A percentile compares a stretch with the other conserved stretches of the same genome.
Conservation (phyloP, 2,888 invertebrate genomes). For the Thera obeliscata region DNA sequence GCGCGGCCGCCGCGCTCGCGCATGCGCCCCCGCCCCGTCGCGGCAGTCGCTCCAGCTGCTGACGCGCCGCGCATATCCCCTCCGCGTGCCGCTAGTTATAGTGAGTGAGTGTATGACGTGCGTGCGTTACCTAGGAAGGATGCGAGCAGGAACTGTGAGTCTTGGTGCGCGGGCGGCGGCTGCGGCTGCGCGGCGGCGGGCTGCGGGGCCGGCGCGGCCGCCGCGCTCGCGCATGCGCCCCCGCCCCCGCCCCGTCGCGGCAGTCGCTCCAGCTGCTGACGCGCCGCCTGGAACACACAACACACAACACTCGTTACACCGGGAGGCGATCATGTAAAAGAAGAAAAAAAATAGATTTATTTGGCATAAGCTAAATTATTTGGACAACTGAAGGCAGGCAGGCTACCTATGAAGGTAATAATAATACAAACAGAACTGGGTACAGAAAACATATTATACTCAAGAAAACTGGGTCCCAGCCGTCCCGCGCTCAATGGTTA, state of each 20-base stretch:
- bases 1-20: constrained; percentile 77
- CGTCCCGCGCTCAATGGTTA: too few species aligned
- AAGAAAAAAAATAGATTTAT: too few species aligned
- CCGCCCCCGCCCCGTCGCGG: constrained; percentile 89
- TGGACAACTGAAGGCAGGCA: too few species aligned
- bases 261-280: constrained; percentile 95
- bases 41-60: constrained; percentile 95
- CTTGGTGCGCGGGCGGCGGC: constrained; percentile 60
- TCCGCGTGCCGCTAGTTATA: too few species aligned
- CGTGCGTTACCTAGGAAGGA: constrained; percentile 62
- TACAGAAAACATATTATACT: too few species aligned
- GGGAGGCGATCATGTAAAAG: too few species aligned
- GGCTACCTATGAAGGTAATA: too few species aligned
- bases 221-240: constrained; percentile 58
- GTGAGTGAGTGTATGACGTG: too few species aligned
- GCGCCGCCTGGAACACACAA: constrained; percentile 80
- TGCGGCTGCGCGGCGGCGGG: constrained; percentile 67
- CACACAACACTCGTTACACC: too few species aligned
- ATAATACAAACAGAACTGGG: too few species aligned
- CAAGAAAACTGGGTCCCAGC: too few species aligned
- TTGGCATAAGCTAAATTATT: too few species aligned
- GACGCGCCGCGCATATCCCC: constrained; percentile 86
- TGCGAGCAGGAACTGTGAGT: constrained; percentile 71
- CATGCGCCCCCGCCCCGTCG: constrained; percentile 85
- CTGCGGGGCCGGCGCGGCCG: constrained; percentile 78